Evolutionary conservation across 2,888 invertebrate species (phyloP).

Genomic region (Octonoba sinensis): DNA sequence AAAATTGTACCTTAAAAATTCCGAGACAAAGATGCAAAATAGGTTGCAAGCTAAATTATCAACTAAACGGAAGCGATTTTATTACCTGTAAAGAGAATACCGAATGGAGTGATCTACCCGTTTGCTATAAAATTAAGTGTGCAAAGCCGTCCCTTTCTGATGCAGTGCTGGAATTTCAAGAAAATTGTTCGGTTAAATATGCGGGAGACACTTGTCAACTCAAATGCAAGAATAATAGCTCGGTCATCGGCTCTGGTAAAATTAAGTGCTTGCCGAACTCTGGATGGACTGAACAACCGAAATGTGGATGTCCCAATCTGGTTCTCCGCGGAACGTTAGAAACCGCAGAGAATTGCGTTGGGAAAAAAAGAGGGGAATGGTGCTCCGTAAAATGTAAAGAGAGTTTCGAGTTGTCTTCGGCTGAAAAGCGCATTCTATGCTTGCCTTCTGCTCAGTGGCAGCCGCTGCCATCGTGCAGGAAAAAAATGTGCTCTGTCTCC

Average conservation of each 20-base stretch:
- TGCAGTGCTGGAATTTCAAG: background rate
- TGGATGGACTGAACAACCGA: background rate
- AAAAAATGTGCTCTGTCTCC: background rate
- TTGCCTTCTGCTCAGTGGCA: too few relatives aligned
- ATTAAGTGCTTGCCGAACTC: background rate
- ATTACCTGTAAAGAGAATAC: slow-evolving; percentile 9
- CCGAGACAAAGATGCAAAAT: background rate
- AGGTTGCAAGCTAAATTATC: background rate
- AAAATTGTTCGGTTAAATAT: background rate
- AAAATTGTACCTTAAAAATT: slow-evolving; percentile 2
- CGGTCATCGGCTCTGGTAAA: background rate
- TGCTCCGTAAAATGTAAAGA: too few relatives aligned
- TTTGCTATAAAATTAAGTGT: background rate
- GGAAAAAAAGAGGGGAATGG: too few relatives aligned
- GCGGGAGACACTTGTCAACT: background rate
- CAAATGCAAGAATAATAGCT: background rate
- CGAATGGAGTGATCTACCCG: slow-evolving; percentile 1
- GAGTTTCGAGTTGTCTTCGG: background rate
- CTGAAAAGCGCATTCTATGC: too few relatives aligned
- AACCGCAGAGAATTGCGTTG: background rate
- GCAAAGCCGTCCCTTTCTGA: background rate
- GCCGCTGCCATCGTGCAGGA: too few relatives aligned
- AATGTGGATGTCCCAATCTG: slow-evolving; percentile 16
- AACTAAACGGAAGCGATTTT: background rate
- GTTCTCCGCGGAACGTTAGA: background rate